Evolutionary conservation across 2,113 vertebrate species (phyloP).

Genomic region (Phalacrocorax aristotelis): DNA sequence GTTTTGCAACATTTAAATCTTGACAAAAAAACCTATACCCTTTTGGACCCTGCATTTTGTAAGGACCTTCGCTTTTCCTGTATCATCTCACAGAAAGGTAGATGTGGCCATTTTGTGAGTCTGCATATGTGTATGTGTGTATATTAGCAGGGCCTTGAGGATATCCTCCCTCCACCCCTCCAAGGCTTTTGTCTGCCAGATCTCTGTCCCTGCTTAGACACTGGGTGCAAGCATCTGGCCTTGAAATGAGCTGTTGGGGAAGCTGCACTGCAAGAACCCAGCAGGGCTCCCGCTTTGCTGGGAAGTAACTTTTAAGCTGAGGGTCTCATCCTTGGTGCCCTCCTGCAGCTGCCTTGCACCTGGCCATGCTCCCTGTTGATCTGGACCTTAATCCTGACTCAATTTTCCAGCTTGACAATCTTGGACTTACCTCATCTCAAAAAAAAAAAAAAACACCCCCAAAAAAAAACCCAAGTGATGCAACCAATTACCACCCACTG

Average conservation of each 20-base stretch:
- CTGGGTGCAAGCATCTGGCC: neutral
- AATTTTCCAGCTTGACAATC: neutral
- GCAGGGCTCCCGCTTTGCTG: neutral
- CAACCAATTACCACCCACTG: no score
- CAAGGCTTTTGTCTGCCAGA: neutral
- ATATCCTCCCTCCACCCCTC: no score
- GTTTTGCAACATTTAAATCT: neutral
- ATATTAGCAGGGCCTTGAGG: no score
- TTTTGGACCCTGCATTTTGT: neutral
- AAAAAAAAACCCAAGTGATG: no score
- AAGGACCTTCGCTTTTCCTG: neutral
- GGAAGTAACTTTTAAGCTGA: neutral
- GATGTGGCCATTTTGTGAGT: neutral
- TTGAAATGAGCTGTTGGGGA: neutral
- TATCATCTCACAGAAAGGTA: neutral
- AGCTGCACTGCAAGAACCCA: neutral
- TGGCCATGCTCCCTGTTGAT: neutral
- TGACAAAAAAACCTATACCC: neutral
- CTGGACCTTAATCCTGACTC: neutral
- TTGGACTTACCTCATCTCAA: neutral
- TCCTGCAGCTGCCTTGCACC: neutral
- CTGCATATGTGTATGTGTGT: neutral
- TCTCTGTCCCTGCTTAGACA: neutral
- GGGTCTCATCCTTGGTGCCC: neutral
- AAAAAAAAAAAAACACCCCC: no score